Percentiles rank a stretch among this genome's conserved stretches.
These are phyloP conservation scores for Chrysotoxum bicinctum DNA, from an alignment of 2,888 invertebrate species.

Conservation along the genomic window DNA sequence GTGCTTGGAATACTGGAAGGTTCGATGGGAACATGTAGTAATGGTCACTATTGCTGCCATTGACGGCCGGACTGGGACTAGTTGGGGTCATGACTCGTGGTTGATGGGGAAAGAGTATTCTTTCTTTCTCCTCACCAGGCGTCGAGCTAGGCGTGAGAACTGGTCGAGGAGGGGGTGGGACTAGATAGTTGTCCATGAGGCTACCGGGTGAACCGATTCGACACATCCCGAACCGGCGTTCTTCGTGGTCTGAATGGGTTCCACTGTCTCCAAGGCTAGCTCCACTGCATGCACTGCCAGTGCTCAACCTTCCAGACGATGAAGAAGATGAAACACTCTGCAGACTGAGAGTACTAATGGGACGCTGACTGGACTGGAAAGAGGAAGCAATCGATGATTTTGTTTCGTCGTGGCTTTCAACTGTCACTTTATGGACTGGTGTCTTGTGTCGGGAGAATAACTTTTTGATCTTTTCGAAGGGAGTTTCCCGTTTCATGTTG, in stretches of 20 bases:
- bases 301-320: constrained; percentile 91
- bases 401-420: constrained; percentile 78
- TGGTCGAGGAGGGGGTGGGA: constrained; percentile 85
- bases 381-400: constrained; percentile 80
- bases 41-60: constrained; percentile 76
- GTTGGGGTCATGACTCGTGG: constrained; percentile 79
- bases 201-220: constrained; percentile 79
- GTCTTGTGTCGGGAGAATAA: constrained; percentile 87
- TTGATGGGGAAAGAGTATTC: constrained; percentile 77
- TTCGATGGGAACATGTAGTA: constrained; percentile 82
- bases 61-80: constrained; percentile 75
- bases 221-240: constrained; percentile 82
- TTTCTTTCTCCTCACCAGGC: constrained; percentile 80
- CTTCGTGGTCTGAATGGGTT: constrained; percentile 92
- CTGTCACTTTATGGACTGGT: constrained; percentile 74
- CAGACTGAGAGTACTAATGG: constrained; percentile 87
- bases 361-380: constrained; percentile 82
- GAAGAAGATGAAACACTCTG: constrained; percentile 86
- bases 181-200: constrained; percentile 84
- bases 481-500: constrained; percentile 89
- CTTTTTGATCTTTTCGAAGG: constrained; percentile 90
- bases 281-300: constrained; percentile 88
- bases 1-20: constrained; percentile 78
- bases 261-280: constrained; percentile 92
- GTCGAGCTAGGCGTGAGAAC: constrained; percentile 80